Evolutionary conservation across 2,113 vertebrate genomes (phyloP).

Genomic region (Alexandromys fortis): DNA sequence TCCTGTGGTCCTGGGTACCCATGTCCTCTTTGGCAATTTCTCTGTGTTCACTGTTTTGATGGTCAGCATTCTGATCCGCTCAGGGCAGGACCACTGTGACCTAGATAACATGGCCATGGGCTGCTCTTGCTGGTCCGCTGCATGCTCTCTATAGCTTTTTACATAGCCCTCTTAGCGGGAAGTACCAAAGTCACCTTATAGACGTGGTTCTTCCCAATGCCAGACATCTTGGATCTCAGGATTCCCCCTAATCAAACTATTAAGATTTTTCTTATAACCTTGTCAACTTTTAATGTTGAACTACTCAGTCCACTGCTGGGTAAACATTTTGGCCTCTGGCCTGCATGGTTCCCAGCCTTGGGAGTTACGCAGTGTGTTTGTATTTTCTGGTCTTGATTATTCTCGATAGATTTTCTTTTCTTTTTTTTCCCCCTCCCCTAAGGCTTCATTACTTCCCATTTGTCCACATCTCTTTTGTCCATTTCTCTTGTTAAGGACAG

Average conservation of each 20-base stretch:
- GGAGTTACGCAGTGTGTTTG: neutral
- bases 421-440: neutral
- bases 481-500: conserved; percentile 73
- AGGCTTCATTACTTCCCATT: conserved; percentile 63
- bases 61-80: neutral
- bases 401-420: conserved; percentile 56
- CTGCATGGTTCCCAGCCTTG: neutral
- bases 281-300: neutral
- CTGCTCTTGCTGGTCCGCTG: neutral
- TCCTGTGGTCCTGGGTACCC: neutral
- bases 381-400: conserved; percentile 49
- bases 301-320: neutral
- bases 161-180: neutral
- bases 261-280: neutral
- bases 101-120: fast-evolving
- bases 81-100: neutral
- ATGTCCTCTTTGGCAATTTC: neutral
- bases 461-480: conserved; percentile 61
- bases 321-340: neutral
- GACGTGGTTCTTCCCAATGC: neutral
- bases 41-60: neutral
- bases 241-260: neutral
- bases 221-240: neutral
- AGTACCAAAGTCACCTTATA: neutral
- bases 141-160: neutral